Evolutionary conservation across 2,888 invertebrate genomes (phyloP).

Genomic region (Myopa tessellatipennis): DNA sequence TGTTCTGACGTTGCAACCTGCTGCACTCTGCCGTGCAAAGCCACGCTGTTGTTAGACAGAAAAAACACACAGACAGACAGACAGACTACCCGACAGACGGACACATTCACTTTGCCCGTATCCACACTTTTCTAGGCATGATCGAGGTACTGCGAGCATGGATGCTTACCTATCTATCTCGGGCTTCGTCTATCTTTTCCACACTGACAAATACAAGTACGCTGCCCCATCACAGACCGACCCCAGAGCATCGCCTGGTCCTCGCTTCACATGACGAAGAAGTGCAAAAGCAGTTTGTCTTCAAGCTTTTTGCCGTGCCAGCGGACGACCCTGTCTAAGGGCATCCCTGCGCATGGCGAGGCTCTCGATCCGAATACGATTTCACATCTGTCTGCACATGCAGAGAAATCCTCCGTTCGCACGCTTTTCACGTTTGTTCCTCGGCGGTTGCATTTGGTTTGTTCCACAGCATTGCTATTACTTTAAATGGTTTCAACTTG

Average conservation of each 20-base stretch:
- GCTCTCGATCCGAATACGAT: slow-evolving; percentile 58
- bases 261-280: background rate
- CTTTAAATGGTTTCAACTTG: background rate
- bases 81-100: too few species aligned
- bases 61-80: too few species aligned
- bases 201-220: slow-evolving; percentile 60
- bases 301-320: slow-evolving; percentile 8
- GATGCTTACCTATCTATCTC: background rate
- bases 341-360: background rate
- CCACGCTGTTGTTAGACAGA: background rate
- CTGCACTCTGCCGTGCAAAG: slow-evolving; percentile 6
- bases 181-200: slow-evolving; percentile 56
- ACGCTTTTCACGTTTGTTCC: slow-evolving; percentile 50
- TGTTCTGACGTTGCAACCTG: slow-evolving; percentile 19
- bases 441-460: slow-evolving; percentile 23
- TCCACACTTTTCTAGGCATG: slow-evolving; percentile 2
- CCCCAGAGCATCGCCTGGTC: slow-evolving; percentile 3
- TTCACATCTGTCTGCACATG: slow-evolving; percentile 67
- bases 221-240: slow-evolving; percentile 21
- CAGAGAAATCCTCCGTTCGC: slow-evolving; percentile 48
- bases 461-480: slow-evolving; percentile 27
- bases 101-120: background rate
- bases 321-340: background rate
- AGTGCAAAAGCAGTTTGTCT: slow-evolving; percentile 32
- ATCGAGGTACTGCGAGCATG: background rate